Evolutionary conservation across 2,888 invertebrate species (phyloP), one percentile per base, ranked within the genome.

Genomic region (Cataglyphis cursor): DNA sequence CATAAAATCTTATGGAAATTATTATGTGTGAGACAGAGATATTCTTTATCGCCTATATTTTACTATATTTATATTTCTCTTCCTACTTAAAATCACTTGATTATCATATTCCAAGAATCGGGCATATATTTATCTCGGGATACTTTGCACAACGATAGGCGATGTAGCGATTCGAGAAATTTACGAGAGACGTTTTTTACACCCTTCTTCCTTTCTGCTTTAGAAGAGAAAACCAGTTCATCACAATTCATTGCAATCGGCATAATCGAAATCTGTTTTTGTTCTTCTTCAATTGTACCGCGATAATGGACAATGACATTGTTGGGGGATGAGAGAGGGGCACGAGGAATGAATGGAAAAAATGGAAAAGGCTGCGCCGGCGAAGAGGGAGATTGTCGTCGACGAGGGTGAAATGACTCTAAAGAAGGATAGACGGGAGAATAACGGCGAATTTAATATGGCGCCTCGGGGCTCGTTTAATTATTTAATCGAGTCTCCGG

Each of bases 401-500:
- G 44, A 44, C 24, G 59, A 70, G 72, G 76, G 38, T 41, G 85
- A 85, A 81, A 84, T 78, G 89, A 90, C 83, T 87, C 83, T 83
- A 76, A 75, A 70, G 86, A 41, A 62, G 66, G 65, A 44, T n/a
- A n/a, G n/a, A 64, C 73, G 81, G 81, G 85, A 83, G 89, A 89
- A 92, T 92, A 89, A 89, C 90, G 89, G 86, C 88, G 86, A 90
- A 90, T 92, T 92, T 90, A 90, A 92, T 91, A 90, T 83, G 90
- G 85, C 88, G 84, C 88, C 87, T 83, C 80, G 84, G 88, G 87
- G 87, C 88, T 88, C 90, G 89, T 91, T 92, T 92, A 91, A 92
- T 92, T 90, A 91, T 91, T 92, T 92, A 91, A 92, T 92, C 92
- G 91, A 90, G 89, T 89, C 87, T 74, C 72, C 66, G 84, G 85